These are phyloP conservation scores for Xenopus petersii DNA, from an alignment of 2,797 vertebrate genomes.

Conservation along the genomic window DNA sequence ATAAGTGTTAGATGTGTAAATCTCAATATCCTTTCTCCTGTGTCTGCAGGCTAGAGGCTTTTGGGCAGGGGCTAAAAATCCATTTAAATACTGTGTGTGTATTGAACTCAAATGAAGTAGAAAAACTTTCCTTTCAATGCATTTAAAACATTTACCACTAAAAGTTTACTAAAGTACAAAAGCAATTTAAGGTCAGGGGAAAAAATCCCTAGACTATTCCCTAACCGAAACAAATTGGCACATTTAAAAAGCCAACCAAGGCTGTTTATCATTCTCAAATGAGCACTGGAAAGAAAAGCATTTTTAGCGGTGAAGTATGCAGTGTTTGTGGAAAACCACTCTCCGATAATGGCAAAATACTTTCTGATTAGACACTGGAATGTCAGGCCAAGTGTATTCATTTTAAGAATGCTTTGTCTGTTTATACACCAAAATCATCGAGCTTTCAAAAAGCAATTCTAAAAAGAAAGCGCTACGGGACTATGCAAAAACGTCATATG, in stretches of 20 bases:
- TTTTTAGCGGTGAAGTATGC: conserved; percentile 1
- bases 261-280: background rate
- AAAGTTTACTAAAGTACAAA: background rate
- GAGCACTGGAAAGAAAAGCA: background rate
- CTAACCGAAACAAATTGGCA: background rate
- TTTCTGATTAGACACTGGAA: conserved; percentile 18
- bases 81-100: background rate
- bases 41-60: background rate
- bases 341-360: conserved; percentile 6
- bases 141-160: background rate
- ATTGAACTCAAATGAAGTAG: background rate
- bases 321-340: background rate
- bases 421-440: background rate
- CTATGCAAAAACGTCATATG: no score
- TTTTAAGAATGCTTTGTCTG: conserved; percentile 5
- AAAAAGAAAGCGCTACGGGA: background rate
- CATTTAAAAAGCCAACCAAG: background rate
- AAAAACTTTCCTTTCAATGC: background rate
- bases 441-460: background rate
- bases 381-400: conserved; percentile 23
- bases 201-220: no score
- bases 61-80: background rate
- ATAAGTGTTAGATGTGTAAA: background rate
- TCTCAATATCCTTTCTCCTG: conserved; percentile 7
- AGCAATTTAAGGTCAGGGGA: background rate